Evolutionary conservation across 2,888 invertebrate species (phyloP).

Genomic region (Cheilosia urbana): DNA sequence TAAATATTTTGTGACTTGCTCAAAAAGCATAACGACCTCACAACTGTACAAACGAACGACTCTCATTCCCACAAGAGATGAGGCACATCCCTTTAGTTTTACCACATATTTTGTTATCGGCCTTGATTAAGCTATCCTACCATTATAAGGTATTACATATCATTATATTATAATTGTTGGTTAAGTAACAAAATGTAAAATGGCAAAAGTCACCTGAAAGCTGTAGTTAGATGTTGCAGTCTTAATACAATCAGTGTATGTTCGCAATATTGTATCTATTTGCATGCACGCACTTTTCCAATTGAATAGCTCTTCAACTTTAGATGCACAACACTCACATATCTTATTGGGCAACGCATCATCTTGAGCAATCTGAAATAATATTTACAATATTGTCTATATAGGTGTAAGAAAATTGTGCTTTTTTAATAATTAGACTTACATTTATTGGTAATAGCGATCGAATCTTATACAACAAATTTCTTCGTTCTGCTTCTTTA

Average conservation of each 20-base stretch:
- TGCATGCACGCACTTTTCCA: constrained; percentile 88
- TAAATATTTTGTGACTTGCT: no score
- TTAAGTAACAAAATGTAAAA: neutral
- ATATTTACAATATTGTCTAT: constrained; percentile 3
- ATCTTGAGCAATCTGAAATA: constrained; percentile 88
- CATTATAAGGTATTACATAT: no score
- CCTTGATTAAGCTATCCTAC: no score
- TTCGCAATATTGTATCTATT: constrained; percentile 87
- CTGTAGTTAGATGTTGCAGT: constrained; percentile 88
- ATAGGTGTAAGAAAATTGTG: neutral
- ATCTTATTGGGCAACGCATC: constrained; percentile 89
- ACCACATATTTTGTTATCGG: no score
- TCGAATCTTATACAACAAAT: constrained; percentile 88
- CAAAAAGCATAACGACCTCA: no score
- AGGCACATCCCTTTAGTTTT: no score
- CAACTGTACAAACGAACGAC: neutral
- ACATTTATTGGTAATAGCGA: constrained; percentile 89
- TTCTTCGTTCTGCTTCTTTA: constrained; percentile 89
- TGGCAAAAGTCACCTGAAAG: constrained; percentile 85
- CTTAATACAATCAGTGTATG: constrained; percentile 89
- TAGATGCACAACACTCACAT: constrained; percentile 88
- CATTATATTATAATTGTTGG: no score
- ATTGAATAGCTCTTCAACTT: constrained; percentile 88
- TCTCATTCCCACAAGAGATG: neutral
- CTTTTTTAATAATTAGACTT: constrained; percentile 81